Conservation (phyloP, 2,113 vertebrate genomes). For the Melanostigma gelatinosum region DNA sequence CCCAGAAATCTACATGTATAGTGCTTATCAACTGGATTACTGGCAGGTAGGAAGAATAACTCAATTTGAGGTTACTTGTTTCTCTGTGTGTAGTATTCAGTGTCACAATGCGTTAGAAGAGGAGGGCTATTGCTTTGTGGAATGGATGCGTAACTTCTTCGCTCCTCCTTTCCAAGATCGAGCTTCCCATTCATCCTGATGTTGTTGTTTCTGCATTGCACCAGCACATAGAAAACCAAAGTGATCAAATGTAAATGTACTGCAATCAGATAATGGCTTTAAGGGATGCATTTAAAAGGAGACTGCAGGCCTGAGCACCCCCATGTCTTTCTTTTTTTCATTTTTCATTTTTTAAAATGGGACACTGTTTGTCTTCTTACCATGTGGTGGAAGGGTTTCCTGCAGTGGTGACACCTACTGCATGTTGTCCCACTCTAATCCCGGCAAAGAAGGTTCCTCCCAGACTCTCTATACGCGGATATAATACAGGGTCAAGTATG, state of each 20-base stretch:
- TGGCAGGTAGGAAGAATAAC: slow-evolving; percentile 86
- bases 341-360: slow-evolving; percentile 18
- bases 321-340: not conserved
- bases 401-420: slow-evolving; percentile 21
- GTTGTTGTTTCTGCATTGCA: slow-evolving; percentile 41
- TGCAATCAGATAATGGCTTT: slow-evolving; percentile 64
- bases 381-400: slow-evolving; percentile 29
- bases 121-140: slow-evolving; percentile 72
- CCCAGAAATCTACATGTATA: slow-evolving; percentile 86
- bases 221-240: slow-evolving; percentile 27
- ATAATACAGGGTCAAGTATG: slow-evolving; percentile 47
- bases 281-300: slow-evolving; percentile 36
- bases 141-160: slow-evolving; percentile 62
- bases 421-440: slow-evolving; percentile 4
- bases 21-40: slow-evolving; percentile 87
- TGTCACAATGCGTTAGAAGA: slow-evolving; percentile 80
- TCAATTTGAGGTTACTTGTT: slow-evolving; percentile 86
- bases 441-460: slow-evolving; percentile 28
- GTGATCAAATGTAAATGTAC: slow-evolving; percentile 58
- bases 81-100: slow-evolving; percentile 84
- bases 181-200: slow-evolving; percentile 45
- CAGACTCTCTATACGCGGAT: slow-evolving; percentile 32
- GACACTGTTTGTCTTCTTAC: slow-evolving; percentile 13
- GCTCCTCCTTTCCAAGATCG: slow-evolving; percentile 43
- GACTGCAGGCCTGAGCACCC: not conserved